phyloP scores from a whole-genome alignment of 2,888 invertebrate species.

The Pilophorus perplexus region DNA sequence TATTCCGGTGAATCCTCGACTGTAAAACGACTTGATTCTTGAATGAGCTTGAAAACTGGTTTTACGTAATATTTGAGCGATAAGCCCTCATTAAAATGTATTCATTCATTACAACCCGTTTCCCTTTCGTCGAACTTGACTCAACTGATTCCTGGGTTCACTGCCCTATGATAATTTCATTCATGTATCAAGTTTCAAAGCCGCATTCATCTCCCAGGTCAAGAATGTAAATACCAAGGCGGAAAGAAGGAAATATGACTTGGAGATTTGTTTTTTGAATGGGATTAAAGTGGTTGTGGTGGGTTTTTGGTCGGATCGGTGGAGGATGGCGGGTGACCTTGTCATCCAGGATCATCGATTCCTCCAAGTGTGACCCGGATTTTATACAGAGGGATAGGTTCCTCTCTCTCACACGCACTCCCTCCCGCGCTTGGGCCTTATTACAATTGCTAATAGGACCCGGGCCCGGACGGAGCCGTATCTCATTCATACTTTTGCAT shows the following conservation, averaged over 20 bases:
- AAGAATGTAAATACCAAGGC: slow-evolving; percentile 35
- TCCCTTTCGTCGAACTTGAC: slow-evolving; percentile 29
- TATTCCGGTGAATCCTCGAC: too few relatives aligned
- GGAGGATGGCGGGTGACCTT: slow-evolving; percentile 21
- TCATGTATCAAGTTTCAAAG: slow-evolving; percentile 37
- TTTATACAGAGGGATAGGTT: slow-evolving; percentile 46
- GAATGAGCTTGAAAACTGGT: slow-evolving; percentile 24
- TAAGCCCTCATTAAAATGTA: slow-evolving; percentile 35
- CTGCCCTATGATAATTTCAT: slow-evolving; percentile 40
- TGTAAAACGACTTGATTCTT: too few relatives aligned
- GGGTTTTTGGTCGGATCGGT: slow-evolving; percentile 9
- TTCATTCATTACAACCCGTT: slow-evolving; percentile 37
- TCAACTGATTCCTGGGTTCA: slow-evolving; percentile 15
- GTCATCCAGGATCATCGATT: slow-evolving; percentile 41
- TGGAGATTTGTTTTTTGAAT: slow-evolving; percentile 8
- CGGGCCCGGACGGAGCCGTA: slow-evolving; percentile 46
- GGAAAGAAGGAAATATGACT: slow-evolving; percentile 29
- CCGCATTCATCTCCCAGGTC: slow-evolving; percentile 34
- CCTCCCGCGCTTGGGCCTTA: slow-evolving; percentile 48
- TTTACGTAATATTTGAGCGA: slow-evolving; percentile 34
- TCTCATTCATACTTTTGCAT: slow-evolving; percentile 51
- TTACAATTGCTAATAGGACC: slow-evolving; percentile 50
- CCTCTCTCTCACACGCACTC: slow-evolving; percentile 44
- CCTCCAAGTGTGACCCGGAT: slow-evolving; percentile 46
- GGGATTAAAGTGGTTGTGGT: neutral